Evolutionary conservation across 1,140 invertebrate species (phyloP).

Genomic region (Drosophila ohnishii): DNA sequence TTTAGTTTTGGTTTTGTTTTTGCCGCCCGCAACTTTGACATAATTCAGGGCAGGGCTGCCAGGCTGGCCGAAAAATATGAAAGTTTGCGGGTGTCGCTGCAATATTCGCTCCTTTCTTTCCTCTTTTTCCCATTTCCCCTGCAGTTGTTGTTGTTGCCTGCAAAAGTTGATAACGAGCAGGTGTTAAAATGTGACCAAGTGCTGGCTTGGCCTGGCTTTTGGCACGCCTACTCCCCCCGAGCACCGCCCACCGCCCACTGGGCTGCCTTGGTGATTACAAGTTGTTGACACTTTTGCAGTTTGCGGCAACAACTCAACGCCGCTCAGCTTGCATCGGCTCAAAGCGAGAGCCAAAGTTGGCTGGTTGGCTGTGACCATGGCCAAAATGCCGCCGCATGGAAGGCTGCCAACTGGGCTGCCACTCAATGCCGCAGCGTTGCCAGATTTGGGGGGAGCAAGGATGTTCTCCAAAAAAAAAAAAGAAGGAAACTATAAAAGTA

Average conservation of each 20-base stretch:
- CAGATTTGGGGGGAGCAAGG: background rate
- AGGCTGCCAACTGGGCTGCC: conserved; percentile 57
- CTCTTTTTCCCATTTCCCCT: conserved; percentile 30
- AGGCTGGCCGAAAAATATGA: conserved; percentile 61
- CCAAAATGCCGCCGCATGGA: conserved; percentile 52
- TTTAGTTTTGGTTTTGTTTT: conserved; percentile 23
- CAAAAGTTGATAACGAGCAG: conserved; percentile 81
- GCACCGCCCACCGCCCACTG: conserved; percentile 3
- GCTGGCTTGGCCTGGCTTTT: conserved; percentile 47
- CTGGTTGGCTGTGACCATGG: conserved; percentile 63
- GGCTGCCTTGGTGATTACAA: conserved; percentile 69
- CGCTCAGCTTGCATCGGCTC: conserved; percentile 40
- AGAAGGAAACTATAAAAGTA: background rate
- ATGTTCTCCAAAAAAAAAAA: no score
- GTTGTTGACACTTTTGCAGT: conserved; percentile 80
- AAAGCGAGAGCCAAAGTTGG: conserved; percentile 72
- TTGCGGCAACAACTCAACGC: conserved; percentile 72
- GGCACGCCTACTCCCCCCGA: conserved; percentile 31
- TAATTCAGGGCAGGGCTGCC: conserved; percentile 74
- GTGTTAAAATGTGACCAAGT: conserved; percentile 80
- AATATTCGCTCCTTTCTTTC: conserved; percentile 46
- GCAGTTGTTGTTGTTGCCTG: conserved; percentile 49
- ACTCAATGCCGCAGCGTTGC: conserved; percentile 32
- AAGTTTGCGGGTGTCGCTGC: conserved; percentile 68
- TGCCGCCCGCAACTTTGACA: conserved; percentile 72